phyloP scores from a whole-genome alignment of 2,113 vertebrate genomes.

The Gyps fulvus region DNA sequence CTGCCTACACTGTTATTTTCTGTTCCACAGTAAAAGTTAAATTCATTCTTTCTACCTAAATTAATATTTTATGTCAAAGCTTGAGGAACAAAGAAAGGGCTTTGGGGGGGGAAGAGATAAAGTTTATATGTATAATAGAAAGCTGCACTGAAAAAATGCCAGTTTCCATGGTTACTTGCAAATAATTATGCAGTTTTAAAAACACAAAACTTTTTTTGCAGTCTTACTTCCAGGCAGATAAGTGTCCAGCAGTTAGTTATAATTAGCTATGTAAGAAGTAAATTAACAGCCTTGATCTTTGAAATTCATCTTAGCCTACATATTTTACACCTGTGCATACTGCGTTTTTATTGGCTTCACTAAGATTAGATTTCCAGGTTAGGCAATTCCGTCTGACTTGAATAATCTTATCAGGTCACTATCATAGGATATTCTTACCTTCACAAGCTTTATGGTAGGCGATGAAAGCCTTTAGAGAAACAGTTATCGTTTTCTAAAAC shows the following conservation, averaged over 20 bases:
- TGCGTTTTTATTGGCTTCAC: not conserved
- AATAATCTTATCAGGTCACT: not conserved
- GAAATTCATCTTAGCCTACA: not conserved
- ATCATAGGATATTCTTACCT: not conserved
- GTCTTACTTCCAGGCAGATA: not conserved
- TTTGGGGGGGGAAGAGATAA: not conserved
- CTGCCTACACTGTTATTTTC: not conserved
- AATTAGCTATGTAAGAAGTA: not conserved
- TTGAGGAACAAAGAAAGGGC: not conserved
- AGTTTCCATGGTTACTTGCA: constrained; percentile 23
- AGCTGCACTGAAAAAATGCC: not conserved
- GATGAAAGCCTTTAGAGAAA: not conserved
- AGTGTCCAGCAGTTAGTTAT: not conserved
- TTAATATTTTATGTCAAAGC: constrained; percentile 35
- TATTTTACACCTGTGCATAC: not conserved
- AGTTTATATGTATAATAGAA: not conserved
- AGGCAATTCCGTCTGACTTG: not conserved
- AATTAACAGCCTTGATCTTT: not conserved
- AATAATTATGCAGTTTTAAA: constrained; percentile 7
- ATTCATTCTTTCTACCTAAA: not conserved
- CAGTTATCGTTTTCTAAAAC: not conserved
- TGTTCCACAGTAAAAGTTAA: not conserved
- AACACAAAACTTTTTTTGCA: not conserved
- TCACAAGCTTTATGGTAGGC: not conserved
- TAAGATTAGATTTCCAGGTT: not conserved